phyloP scores from a whole-genome alignment of 1,140 invertebrate species.

The Lithobius niger region DNA sequence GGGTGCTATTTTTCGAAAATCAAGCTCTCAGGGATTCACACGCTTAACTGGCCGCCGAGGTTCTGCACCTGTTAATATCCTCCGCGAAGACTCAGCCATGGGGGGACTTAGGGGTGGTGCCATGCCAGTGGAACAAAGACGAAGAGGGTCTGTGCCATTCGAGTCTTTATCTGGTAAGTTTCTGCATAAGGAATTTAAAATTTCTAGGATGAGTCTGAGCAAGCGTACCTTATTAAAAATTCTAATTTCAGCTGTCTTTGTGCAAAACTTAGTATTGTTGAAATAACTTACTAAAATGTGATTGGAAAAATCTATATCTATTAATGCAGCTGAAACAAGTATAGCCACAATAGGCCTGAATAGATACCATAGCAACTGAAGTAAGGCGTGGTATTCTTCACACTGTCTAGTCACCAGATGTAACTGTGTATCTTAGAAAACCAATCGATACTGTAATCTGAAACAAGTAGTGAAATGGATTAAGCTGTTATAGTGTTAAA shows the following conservation, averaged over 20 bases:
- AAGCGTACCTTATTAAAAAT: neutral
- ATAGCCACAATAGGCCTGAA: too few species aligned
- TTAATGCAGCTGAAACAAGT: neutral
- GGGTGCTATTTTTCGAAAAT: neutral
- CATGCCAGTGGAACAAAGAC: neutral
- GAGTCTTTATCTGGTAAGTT: neutral
- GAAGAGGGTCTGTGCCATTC: neutral
- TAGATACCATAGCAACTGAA: too few species aligned
- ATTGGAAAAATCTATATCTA: neutral
- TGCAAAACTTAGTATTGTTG: too few species aligned
- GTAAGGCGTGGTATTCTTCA: too few species aligned
- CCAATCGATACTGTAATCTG: too few species aligned
- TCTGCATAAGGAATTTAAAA: neutral
- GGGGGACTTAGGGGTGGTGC: neutral
- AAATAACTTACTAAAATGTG: too few species aligned
- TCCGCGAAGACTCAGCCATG: neutral
- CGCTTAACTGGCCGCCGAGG: neutral
- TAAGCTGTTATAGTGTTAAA: too few species aligned
- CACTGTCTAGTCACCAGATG: too few species aligned
- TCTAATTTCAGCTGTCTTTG: too few species aligned
- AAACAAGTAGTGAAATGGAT: too few species aligned
- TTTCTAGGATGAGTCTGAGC: neutral
- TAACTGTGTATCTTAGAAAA: too few species aligned
- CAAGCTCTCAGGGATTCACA: neutral
- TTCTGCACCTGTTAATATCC: neutral